Evolutionary conservation across 2,113 vertebrate species (phyloP), one percentile per base, ranked within the genome.

Genomic region (Beaufortia kweichowensis): DNA sequence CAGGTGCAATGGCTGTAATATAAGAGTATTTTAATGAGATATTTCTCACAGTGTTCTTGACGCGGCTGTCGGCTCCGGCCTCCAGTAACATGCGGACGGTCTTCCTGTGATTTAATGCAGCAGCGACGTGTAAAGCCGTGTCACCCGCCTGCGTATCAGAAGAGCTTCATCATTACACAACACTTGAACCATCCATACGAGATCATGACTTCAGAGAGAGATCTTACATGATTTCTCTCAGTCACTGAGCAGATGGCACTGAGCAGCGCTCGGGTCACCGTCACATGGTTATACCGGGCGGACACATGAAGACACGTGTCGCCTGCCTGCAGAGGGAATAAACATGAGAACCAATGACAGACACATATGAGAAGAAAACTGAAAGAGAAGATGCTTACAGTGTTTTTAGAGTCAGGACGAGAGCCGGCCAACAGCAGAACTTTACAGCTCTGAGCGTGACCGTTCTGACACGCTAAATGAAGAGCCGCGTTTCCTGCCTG

Each of bases 381-480:
- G 7, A 17, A 53, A 21, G 6, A 24, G 1, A 33, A 56, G 15
- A 35, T 85, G 91, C 93, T 91, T 84, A 96, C 96, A 1, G 94
- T 94, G 81, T 98, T 98, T 89, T 94, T 96, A 86, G 91, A 92
- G 87, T 99, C 96, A 1, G 95, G 94, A 14, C 94, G 92, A 84
- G 96, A 95, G 46, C 96, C 97, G 55, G 93, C 96, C 69, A 99
- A 92, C 71, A 99, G 90, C 72, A 99, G 89, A 75, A 98, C 83
- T 33, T 94, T 95, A 4, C 91, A 84, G 75, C 95, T 97, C 89
- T 99, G 96, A 79, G 93, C 87, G 61, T 98, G 97, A 84, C 94
- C 96, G 19, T 99, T 99, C 89, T 99, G 97, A 91, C 96, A 98
- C 3, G 96, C 94, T 81, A 99, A 92, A 85, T 99, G 97, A 76